phyloP scores from a whole-genome alignment of 2,797 vertebrate genomes.

The Acestrorhynchus altus region DNA sequence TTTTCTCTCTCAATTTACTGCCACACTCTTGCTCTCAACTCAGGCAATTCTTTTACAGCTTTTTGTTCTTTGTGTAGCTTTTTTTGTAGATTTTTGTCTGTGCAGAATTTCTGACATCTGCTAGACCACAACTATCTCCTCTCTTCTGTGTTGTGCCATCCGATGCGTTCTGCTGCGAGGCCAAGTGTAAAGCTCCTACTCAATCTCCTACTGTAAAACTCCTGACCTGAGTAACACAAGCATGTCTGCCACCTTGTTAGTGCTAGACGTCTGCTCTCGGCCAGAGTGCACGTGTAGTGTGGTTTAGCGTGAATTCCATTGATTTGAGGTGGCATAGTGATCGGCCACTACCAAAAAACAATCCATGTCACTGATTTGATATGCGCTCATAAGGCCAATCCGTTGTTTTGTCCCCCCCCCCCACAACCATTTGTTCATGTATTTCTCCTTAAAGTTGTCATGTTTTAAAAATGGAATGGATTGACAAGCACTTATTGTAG shows the following conservation, averaged over 20 bases:
- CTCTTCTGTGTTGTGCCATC: slow-evolving; percentile 79
- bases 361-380: slow-evolving; percentile 18
- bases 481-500: slow-evolving; percentile 83
- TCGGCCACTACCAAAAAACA: background rate
- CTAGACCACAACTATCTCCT: slow-evolving; percentile 68
- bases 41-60: slow-evolving; percentile 57
- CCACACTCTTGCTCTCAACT: slow-evolving; percentile 59
- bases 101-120: slow-evolving; percentile 67
- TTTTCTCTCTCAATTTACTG: slow-evolving; percentile 38
- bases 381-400: slow-evolving; percentile 40
- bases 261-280: slow-evolving; percentile 49
- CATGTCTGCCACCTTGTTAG: background rate
- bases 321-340: slow-evolving; percentile 55
- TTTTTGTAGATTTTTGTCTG: slow-evolving; percentile 39
- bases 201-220: slow-evolving; percentile 68
- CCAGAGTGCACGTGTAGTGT: slow-evolving; percentile 62
- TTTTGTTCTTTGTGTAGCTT: background rate
- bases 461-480: slow-evolving; percentile 74
- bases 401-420: slow-evolving; percentile 31
- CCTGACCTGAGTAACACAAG: slow-evolving; percentile 30
- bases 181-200: slow-evolving; percentile 73
- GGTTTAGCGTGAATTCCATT: slow-evolving; percentile 78
- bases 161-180: slow-evolving; percentile 71
- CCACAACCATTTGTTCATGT: background rate
- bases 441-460: slow-evolving; percentile 65